Evolutionary conservation across 2,113 vertebrate species (phyloP), one percentile per base, ranked within the genome.

Genomic region (Microtus oregoni): DNA sequence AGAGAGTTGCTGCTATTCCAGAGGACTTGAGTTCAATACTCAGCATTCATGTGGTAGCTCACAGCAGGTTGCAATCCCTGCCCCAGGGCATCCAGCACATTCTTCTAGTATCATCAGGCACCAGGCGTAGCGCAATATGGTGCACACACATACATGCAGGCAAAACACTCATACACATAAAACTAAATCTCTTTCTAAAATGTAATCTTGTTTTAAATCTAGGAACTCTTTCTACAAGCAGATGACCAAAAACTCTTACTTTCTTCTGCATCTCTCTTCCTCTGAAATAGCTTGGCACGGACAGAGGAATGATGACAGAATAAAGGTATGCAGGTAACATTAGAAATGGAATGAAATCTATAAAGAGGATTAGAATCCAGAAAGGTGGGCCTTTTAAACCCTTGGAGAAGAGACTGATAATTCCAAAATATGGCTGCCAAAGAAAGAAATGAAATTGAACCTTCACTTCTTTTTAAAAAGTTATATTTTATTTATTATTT

Each of bases 291-390:
- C 41, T 93, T 89, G 38, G 5, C 47, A 81, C 1, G 77, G 61
- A 41, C 32, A 91, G 26, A 91, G 5, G 47, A 89, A 91, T 44
- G 22, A 4, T 24, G 14, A 91, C 19, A 78, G 4, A 88, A 24
- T 41, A 47, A 55, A 77, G 35, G 77, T 91, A 32, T 75, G 52
- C 75, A 93, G 77, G 68, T 78, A 93, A 89, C 17, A 65, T 75
- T n/a, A 87, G 68, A 92, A 72, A 92, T 35, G 72, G 47, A 94
- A 89, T 4, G n/a, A 92, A 90, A 75, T 68, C 68, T 10, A 75
- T 55, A 95, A 47, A 4, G 26, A n/a, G 38, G 67, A 47, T 86
- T 89, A 75, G 24, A 95, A 70, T 81, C 82, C 47, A 90, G 70
- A 68, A 92, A 94, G 14, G 0, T 58, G 9, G 15, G 5, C 26